Conservation (phyloP, 2,113 vertebrate genomes). For the Pipra filicauda region DNA sequence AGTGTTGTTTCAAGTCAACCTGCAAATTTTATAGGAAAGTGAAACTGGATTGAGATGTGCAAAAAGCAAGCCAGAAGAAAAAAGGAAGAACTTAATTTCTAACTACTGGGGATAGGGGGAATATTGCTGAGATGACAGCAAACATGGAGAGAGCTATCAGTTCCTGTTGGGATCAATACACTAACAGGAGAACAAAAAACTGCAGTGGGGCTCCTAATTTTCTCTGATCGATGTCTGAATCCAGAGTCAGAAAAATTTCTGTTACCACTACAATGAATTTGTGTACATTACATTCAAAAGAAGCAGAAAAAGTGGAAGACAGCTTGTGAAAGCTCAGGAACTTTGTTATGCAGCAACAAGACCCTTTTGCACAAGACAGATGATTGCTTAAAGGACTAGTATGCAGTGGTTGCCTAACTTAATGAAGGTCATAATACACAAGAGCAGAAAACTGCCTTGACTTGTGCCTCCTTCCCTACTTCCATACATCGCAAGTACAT, state of each 20-base stretch:
- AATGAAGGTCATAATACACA: neutral
- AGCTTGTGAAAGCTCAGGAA: neutral
- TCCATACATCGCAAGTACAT: neutral
- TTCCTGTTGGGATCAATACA: neutral
- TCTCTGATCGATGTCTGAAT: neutral
- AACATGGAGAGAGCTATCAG: accelerated
- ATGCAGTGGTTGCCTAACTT: neutral
- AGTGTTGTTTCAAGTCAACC: neutral
- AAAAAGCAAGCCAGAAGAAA: neutral
- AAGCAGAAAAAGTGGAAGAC: neutral
- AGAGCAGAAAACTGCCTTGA: neutral
- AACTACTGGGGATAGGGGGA: neutral
- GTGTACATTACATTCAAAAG: neutral
- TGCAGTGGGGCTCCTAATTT: no score
- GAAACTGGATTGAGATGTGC: neutral
- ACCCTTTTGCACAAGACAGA: neutral
- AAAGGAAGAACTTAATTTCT: neutral
- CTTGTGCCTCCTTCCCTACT: neutral
- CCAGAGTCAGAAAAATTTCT: neutral
- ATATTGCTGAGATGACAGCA: neutral
- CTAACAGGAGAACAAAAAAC: neutral
- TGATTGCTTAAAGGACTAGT: neutral
- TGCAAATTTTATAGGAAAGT: neutral
- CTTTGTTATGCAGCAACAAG: neutral
- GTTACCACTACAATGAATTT: neutral